Percentiles rank a stretch among this genome's conserved stretches.
Conservation (phyloP, 2,888 invertebrate genomes). For the Liposcelis brunnea region DNA sequence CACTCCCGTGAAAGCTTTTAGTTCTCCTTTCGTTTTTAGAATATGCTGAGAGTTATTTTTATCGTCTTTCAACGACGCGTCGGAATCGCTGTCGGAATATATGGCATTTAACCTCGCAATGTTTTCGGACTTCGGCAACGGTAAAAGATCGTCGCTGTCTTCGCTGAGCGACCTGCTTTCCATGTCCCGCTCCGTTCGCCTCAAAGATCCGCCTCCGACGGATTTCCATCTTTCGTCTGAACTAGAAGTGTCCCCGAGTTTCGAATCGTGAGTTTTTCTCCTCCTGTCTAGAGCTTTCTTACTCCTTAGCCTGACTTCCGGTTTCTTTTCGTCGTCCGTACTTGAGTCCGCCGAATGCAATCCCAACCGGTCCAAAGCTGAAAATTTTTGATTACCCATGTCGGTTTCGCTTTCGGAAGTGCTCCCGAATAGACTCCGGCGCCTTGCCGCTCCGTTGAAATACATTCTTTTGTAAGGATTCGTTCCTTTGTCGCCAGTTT, state of each 20-base stretch:
- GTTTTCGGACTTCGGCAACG: constrained; percentile 35
- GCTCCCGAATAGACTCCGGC: constrained; percentile 44
- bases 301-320: too few relatives aligned
- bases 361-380: constrained; percentile 10
- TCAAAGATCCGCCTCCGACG: constrained; percentile 40
- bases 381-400: constrained; percentile 17
- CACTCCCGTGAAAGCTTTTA: constrained; percentile 53
- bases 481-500: constrained; percentile 28
- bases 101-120: constrained; percentile 45
- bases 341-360: constrained; percentile 18
- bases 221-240: constrained; percentile 28
- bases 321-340: constrained; percentile 15
- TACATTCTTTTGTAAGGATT: constrained; percentile 62
- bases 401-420: constrained; percentile 34
- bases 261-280: constrained; percentile 28
- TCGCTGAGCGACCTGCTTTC: constrained; percentile 45
- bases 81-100: constrained; percentile 68
- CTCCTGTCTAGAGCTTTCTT: constrained; percentile 12
- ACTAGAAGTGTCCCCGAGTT: constrained; percentile 25
- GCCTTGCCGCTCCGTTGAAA: constrained; percentile 47
- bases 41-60: background rate
- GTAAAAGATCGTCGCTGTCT: constrained; percentile 64
- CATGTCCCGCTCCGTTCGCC: constrained; percentile 60
- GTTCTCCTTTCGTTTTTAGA: constrained; percentile 63
- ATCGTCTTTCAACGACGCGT: constrained; percentile 33